Conservation (phyloP, 2,888 invertebrate species). For the Ennomos quercinarius region DNA sequence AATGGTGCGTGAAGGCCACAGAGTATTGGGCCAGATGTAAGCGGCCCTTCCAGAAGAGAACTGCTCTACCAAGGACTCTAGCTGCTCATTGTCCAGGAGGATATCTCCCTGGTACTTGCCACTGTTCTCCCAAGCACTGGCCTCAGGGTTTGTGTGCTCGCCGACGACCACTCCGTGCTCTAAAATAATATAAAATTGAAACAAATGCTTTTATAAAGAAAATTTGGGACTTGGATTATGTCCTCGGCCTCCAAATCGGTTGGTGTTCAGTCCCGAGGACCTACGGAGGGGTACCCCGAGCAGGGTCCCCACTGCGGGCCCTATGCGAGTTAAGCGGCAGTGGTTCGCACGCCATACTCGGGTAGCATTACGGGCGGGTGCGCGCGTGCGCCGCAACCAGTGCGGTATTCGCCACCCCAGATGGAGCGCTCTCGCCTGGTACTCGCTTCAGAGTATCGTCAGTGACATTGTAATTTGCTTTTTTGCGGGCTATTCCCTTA, state of each 20-base stretch:
- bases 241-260: too few relatives aligned
- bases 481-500: not conserved
- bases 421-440: too few relatives aligned
- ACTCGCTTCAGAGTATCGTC: too few relatives aligned
- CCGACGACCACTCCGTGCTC: conserved; percentile 44
- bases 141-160: conserved; percentile 60
- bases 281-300: too few relatives aligned
- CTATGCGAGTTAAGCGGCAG: too few relatives aligned
- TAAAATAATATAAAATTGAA: not conserved
- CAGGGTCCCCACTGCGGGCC: too few relatives aligned
- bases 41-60: conserved; percentile 53
- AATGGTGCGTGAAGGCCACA: conserved; percentile 55
- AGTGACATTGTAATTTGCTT: conserved; percentile 25
- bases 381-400: too few relatives aligned
- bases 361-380: too few relatives aligned
- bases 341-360: too few relatives aligned
- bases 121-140: conserved; percentile 62
- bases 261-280: too few relatives aligned
- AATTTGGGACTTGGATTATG: conserved; percentile 45
- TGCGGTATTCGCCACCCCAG: too few relatives aligned
- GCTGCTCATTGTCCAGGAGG: conserved; percentile 64
- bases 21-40: conserved; percentile 52
- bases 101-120: conserved; percentile 76
- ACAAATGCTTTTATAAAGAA: conserved; percentile 36
- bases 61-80: conserved; percentile 52